phyloP scores from a whole-genome alignment of 1,140 invertebrate genomes.

The Temnothorax nylanderi region DNA sequence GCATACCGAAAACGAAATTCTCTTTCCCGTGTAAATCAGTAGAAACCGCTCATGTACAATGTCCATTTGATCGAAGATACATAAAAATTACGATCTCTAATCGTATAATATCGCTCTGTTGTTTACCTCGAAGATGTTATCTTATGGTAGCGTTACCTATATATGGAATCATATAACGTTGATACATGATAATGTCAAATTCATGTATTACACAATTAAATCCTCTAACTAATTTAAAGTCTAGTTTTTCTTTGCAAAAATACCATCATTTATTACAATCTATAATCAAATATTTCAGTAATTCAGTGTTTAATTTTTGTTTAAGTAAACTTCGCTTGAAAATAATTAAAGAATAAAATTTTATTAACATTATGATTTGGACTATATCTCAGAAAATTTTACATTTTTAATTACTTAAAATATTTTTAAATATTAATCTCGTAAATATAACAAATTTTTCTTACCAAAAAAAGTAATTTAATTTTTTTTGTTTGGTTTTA shows the following conservation, averaged over 20 bases:
- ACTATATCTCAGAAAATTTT: background rate
- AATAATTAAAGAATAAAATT: background rate
- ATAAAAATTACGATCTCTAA: background rate
- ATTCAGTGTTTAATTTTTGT: background rate
- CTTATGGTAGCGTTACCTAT: background rate
- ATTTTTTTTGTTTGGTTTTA: background rate
- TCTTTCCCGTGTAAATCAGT: conserved; percentile 15
- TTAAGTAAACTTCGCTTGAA: background rate
- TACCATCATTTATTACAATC: background rate
- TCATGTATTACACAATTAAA: too few species aligned
- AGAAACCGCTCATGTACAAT: background rate
- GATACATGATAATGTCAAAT: too few species aligned
- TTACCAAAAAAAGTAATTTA: background rate
- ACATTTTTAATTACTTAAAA: background rate
- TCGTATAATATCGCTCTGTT: background rate
- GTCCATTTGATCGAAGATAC: background rate
- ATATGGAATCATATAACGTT: background rate
- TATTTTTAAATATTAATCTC: background rate
- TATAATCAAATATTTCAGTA: background rate
- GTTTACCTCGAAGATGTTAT: background rate
- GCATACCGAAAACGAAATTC: conserved; percentile 33
- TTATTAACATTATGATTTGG: background rate
- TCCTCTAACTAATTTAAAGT: too few species aligned
- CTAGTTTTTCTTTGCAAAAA: background rate
- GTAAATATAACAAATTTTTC: background rate